These are phyloP conservation scores for Drosophila macrospina DNA, from an alignment of 2,888 invertebrate species.

Conservation along the genomic window DNA sequence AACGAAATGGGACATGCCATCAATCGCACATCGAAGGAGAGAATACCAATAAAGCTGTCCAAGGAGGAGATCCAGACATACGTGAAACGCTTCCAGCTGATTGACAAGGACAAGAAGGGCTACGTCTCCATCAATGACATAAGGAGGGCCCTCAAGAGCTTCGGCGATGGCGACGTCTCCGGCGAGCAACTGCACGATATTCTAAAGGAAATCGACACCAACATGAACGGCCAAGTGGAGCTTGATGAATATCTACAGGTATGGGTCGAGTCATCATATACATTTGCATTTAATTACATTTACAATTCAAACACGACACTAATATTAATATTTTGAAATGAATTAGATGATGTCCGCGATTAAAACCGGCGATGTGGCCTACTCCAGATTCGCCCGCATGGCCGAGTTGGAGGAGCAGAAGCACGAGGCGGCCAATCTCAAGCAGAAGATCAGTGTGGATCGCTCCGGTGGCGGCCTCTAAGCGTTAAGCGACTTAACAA, in stretches of 20 bases:
- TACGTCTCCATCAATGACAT: constrained; percentile 99
- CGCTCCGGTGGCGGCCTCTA: constrained; percentile 98
- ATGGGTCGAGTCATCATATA: background rate
- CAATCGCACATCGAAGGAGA: constrained; percentile 93
- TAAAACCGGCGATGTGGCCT: constrained; percentile 97
- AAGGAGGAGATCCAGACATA: constrained; percentile 97
- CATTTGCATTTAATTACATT: constrained; percentile 1
- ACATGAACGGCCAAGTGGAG: constrained; percentile 99
- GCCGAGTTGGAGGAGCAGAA: constrained; percentile 96
- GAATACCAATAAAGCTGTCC: constrained; percentile 95
- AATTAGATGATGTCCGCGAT: constrained; percentile 98
- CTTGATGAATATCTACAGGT: constrained; percentile 99
- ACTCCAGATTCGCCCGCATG: constrained; percentile 97
- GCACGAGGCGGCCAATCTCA: constrained; percentile 91
- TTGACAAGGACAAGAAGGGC: constrained; percentile 98
- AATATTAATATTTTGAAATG: background rate
- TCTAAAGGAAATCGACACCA: constrained; percentile 98
- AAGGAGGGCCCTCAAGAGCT: constrained; percentile 95
- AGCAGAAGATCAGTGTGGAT: constrained; percentile 94
- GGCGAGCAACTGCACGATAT: constrained; percentile 99
- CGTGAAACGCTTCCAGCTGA: constrained; percentile 97
- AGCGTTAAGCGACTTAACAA: constrained; percentile 57
- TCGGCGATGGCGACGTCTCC: constrained; percentile 92
- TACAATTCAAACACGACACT: background rate
- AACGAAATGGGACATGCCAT: constrained; percentile 99